These are phyloP conservation scores for Tipula helvola DNA, from an alignment of 2,888 invertebrate genomes.

Conservation along the genomic window DNA sequence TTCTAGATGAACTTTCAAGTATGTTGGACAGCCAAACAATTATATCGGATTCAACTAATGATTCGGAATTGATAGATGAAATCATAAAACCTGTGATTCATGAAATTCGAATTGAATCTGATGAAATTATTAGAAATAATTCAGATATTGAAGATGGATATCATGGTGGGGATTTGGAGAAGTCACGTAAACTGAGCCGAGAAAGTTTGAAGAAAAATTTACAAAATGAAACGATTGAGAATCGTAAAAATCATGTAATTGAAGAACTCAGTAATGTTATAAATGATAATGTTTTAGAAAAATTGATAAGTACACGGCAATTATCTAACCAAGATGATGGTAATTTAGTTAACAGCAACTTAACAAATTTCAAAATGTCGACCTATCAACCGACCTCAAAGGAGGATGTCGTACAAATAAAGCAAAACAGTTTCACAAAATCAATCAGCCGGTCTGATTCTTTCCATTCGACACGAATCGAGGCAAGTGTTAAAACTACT, in stretches of 20 bases:
- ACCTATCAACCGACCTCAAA: not conserved
- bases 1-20: not conserved
- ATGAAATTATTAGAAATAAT: not conserved
- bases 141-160: conserved; percentile 23
- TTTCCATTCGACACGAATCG: conserved; percentile 25
- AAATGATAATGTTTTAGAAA: conserved; percentile 25
- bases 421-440: conserved; percentile 13
- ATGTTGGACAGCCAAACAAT: conserved; percentile 11
- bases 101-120: not conserved
- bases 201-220: not conserved
- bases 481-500: not conserved
- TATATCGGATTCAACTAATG: conserved; percentile 10
- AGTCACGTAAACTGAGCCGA: not conserved
- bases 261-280: conserved; percentile 26
- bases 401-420: not conserved
- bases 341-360: conserved; percentile 12
- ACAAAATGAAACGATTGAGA: conserved; percentile 7
- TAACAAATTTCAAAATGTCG: not conserved
- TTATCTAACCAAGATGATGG: conserved; percentile 14
- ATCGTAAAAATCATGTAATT: conserved; percentile 23
- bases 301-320: conserved; percentile 21
- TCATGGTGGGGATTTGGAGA: conserved; percentile 15
- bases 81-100: conserved; percentile 11
- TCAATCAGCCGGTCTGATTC: conserved; percentile 28
- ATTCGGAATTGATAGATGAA: conserved; percentile 9